Conservation (phyloP, 2,797 vertebrate species). For the Crenichthys baileyi region DNA sequence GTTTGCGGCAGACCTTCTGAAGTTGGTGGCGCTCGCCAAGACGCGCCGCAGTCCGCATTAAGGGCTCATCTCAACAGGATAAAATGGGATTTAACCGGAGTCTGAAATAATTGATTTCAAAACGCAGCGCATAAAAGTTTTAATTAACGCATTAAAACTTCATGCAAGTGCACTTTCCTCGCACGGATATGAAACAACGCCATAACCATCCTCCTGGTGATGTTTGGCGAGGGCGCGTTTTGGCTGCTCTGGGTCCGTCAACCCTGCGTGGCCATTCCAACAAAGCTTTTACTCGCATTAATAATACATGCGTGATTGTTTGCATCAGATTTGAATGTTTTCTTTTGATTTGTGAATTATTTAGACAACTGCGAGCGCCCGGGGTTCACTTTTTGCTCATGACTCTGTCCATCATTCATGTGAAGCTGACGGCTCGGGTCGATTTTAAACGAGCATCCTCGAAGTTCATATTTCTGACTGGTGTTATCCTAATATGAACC, state of each 20-base stretch:
- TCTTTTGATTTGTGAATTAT: slow-evolving; percentile 71
- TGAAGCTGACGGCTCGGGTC: background rate
- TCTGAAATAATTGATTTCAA: slow-evolving; percentile 70
- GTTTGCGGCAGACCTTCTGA: slow-evolving; percentile 51
- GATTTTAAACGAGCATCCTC: background rate
- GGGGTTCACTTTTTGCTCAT: slow-evolving; percentile 8
- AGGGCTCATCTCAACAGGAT: slow-evolving; percentile 64
- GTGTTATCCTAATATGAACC: slow-evolving; percentile 22
- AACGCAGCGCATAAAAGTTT: slow-evolving; percentile 73
- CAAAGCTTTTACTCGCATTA: slow-evolving; percentile 78
- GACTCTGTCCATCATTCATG: slow-evolving; percentile 8
- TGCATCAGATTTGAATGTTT: slow-evolving; percentile 61
- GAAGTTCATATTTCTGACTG: slow-evolving; percentile 24
- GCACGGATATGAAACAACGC: slow-evolving; percentile 49
- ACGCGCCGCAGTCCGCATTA: slow-evolving; percentile 38
- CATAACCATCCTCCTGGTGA: slow-evolving; percentile 43
- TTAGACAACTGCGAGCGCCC: slow-evolving; percentile 45
- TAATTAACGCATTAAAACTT: slow-evolving; percentile 78
- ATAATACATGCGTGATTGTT: slow-evolving; percentile 75
- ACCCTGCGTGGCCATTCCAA: slow-evolving; percentile 65
- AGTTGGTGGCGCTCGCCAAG: slow-evolving; percentile 61
- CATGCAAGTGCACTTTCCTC: slow-evolving; percentile 64
- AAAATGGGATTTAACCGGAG: slow-evolving; percentile 57
- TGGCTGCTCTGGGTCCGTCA: slow-evolving; percentile 59
- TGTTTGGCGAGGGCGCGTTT: slow-evolving; percentile 55